These are phyloP conservation scores for Vidua chalybeata DNA, from an alignment of 2,113 vertebrate genomes.

Conservation along the genomic window DNA sequence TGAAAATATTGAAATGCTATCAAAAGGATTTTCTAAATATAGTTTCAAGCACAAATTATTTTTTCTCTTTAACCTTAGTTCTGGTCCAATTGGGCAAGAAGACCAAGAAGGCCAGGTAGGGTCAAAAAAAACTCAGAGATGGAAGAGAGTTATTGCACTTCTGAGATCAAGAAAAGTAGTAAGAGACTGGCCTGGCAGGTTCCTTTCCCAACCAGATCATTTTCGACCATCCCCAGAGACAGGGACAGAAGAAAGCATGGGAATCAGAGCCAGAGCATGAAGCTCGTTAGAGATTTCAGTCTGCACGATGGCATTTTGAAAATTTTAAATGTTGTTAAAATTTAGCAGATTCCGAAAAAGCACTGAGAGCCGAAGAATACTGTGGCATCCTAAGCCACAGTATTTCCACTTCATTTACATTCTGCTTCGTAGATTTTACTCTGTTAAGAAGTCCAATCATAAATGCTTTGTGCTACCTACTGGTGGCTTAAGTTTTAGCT, in stretches of 20 bases:
- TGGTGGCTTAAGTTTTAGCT: background rate
- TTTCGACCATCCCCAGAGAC: background rate
- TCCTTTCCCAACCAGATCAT: background rate
- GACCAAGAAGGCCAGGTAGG: background rate
- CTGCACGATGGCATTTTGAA: background rate
- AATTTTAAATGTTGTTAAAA: background rate
- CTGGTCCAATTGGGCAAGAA: background rate
- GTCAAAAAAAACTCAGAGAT: background rate
- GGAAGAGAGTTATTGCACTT: background rate
- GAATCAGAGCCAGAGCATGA: background rate
- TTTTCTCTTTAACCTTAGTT: background rate
- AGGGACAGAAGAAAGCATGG: background rate
- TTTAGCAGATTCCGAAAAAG: background rate
- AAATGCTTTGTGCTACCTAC: background rate
- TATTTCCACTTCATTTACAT: background rate
- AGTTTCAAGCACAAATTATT: background rate
- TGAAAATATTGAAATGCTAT: background rate
- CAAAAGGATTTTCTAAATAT: background rate
- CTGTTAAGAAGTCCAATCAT: background rate
- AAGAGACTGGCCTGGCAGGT: background rate
- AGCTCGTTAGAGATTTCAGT: background rate
- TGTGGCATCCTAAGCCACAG: background rate
- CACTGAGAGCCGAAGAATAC: background rate
- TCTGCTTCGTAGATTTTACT: background rate
- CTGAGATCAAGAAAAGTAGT: background rate